A percentile compares a stretch with the other conserved stretches of the same genome.
Conservation (phyloP, 2,888 invertebrate species). For the Opisthograptis luteolata region DNA sequence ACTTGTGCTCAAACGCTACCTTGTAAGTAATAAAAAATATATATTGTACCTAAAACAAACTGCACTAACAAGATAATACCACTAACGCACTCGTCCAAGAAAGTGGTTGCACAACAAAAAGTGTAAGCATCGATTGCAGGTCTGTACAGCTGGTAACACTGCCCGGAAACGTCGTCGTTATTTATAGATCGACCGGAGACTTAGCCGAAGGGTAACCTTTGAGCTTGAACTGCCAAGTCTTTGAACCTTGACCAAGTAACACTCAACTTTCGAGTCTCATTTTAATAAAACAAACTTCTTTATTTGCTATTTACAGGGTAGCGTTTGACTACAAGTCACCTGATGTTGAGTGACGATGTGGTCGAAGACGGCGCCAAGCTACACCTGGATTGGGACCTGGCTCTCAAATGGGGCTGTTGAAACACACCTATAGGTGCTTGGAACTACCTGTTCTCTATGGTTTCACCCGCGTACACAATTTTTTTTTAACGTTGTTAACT, state of each 20-base stretch:
- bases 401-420: no score
- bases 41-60: constrained; percentile 4
- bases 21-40: background rate
- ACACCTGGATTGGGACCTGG: no score
- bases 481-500: no score
- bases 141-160: constrained; percentile 33
- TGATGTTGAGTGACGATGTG: no score
- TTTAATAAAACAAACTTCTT: no score
- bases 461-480: no score
- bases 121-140: constrained; percentile 50
- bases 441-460: no score
- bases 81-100: constrained; percentile 13
- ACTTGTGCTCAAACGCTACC: no score
- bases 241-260: constrained; percentile 29
- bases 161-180: constrained; percentile 59
- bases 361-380: no score
- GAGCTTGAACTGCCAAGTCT: constrained; percentile 29
- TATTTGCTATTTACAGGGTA: no score
- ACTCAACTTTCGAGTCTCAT: background rate
- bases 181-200: constrained; percentile 57
- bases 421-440: no score
- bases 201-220: constrained; percentile 55
- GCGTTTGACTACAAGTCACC: no score
- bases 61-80: background rate
- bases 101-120: constrained; percentile 54